phyloP scores from a whole-genome alignment of 1,140 invertebrate species.

The Drosophila teissieri region DNA sequence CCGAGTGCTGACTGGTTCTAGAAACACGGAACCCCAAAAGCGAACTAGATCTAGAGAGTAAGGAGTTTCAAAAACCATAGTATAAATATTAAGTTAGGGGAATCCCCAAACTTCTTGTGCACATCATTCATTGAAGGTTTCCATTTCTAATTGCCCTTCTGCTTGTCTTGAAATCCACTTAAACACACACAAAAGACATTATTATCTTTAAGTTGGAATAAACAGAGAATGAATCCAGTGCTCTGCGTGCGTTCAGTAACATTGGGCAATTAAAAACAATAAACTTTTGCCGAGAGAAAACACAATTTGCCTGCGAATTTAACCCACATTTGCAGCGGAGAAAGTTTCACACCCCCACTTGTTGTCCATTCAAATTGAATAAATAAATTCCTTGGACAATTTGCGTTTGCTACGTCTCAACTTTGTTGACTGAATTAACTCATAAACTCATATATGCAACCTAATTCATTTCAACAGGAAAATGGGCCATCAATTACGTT shows the following conservation, averaged over 20 bases:
- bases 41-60: neutral
- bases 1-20: neutral
- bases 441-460: neutral
- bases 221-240: neutral
- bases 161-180: too few species aligned
- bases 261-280: slow-evolving; percentile 4
- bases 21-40: neutral
- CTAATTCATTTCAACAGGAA: slow-evolving; percentile 19
- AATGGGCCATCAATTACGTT: slow-evolving; percentile 15
- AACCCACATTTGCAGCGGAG: neutral
- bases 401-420: slow-evolving; percentile 3
- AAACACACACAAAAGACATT: too few species aligned
- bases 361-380: slow-evolving; percentile 24
- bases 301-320: neutral
- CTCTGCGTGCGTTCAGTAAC: neutral
- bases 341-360: slow-evolving; percentile 11
- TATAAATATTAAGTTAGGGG: too few species aligned
- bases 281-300: neutral
- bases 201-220: neutral
- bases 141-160: neutral
- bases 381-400: slow-evolving; percentile 21
- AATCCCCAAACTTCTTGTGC: too few species aligned
- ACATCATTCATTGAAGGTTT: neutral
- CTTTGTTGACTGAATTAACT: slow-evolving; percentile 12
- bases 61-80: neutral